Percentiles rank a stretch among this genome's conserved stretches.
These are phyloP conservation scores for Marisa cornuarietis DNA, from an alignment of 1,140 invertebrate species.

Conservation along the genomic window DNA sequence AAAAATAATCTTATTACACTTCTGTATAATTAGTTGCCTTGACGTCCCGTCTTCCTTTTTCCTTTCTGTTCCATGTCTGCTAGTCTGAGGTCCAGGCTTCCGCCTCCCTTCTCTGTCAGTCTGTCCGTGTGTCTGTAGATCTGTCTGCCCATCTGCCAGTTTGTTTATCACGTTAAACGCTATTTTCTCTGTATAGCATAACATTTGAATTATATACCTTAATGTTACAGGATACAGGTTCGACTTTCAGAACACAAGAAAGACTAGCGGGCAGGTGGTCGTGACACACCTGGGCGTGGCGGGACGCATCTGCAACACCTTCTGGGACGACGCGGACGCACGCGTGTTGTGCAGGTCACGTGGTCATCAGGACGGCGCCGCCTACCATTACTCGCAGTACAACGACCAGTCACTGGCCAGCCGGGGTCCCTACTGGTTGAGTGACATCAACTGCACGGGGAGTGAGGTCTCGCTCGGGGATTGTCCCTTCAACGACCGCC, in stretches of 20 bases:
- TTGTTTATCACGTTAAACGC: no score
- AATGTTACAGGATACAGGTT: conserved; percentile 34
- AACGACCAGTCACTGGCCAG: no score
- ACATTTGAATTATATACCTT: background rate
- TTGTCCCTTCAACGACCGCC: conserved; percentile 42
- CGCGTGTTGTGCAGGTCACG: conserved; percentile 41
- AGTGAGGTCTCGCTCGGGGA: conserved; percentile 37
- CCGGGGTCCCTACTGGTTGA: conserved; percentile 56
- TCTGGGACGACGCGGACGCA: conserved; percentile 55
- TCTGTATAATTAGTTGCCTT: no score
- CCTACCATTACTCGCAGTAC: conserved; percentile 38
- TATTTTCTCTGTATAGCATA: no score
- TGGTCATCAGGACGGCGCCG: conserved; percentile 40
- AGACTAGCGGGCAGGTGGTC: conserved; percentile 30
- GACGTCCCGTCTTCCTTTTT: no score
- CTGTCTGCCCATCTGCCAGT: no score
- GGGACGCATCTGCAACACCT: conserved; percentile 46
- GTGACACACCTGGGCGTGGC: conserved; percentile 41
- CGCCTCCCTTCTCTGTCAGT: no score
- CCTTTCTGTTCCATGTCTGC: no score
- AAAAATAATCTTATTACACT: no score
- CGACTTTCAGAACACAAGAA: conserved; percentile 24
- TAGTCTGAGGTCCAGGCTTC: no score
- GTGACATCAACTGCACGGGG: conserved; percentile 52
- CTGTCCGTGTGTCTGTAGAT: no score